phyloP scores from a whole-genome alignment of 2,888 invertebrate species.

The Operophtera brumata region DNA sequence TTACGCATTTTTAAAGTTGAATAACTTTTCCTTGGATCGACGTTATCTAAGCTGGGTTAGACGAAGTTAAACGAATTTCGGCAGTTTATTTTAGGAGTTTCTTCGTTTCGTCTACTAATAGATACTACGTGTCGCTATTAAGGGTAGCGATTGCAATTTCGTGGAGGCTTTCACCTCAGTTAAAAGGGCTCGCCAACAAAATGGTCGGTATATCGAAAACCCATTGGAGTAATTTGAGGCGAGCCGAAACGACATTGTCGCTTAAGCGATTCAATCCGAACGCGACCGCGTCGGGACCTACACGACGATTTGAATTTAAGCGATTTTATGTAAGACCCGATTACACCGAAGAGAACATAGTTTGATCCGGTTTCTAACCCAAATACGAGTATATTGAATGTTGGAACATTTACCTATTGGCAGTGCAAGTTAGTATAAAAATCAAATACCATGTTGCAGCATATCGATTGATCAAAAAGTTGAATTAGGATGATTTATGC shows the following conservation, averaged over 20 bases:
- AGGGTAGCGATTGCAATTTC: slow-evolving; percentile 53
- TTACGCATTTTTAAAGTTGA: slow-evolving; percentile 44
- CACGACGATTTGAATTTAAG: slow-evolving; percentile 66
- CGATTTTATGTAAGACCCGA: slow-evolving; percentile 47
- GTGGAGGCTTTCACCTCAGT: slow-evolving; percentile 48
- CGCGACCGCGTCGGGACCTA: slow-evolving; percentile 58
- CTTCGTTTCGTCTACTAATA: slow-evolving; percentile 2
- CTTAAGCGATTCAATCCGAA: slow-evolving; percentile 71
- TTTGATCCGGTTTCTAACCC: not conserved
- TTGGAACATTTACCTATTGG: too few species aligned
- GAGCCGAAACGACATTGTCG: slow-evolving; percentile 68
- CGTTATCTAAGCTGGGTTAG: slow-evolving; percentile 17
- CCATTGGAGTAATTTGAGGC: slow-evolving; percentile 74
- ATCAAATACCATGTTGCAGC: too few species aligned
- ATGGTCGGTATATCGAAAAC: slow-evolving; percentile 71
- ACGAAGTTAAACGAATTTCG: not conserved
- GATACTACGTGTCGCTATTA: slow-evolving; percentile 37
- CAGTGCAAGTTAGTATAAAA: too few species aligned
- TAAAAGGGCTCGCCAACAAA: slow-evolving; percentile 56
- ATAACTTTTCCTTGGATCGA: slow-evolving; percentile 41
- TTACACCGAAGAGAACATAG: slow-evolving; percentile 12
- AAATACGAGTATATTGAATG: too few species aligned
- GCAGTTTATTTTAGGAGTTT: not conserved
- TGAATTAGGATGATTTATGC: too few species aligned
- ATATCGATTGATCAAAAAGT: too few species aligned